Conservation (phyloP, 2,888 invertebrate genomes). For the Drosophila leonis region DNA sequence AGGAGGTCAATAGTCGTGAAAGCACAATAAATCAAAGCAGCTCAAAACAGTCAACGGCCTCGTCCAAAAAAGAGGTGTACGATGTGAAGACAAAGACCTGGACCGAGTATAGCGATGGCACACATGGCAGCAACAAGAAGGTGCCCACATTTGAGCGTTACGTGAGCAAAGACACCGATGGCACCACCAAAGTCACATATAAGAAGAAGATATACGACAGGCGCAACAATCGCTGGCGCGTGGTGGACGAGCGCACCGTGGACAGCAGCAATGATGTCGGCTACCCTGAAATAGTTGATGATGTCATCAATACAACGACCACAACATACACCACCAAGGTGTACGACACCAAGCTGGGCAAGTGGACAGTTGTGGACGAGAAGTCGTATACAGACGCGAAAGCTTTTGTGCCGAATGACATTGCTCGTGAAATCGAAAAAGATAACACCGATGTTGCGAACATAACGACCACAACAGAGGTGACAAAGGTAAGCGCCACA, state of each 20-base stretch:
- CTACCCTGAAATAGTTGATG: constrained; percentile 85
- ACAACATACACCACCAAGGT: constrained; percentile 86
- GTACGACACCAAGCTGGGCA: constrained; percentile 85
- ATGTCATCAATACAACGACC: constrained; percentile 85
- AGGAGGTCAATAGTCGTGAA: constrained; percentile 59
- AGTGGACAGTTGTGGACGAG: constrained; percentile 85
- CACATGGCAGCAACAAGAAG: constrained; percentile 62
- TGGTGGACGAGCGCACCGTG: constrained; percentile 87
- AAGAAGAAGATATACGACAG: constrained; percentile 85
- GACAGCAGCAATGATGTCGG: constrained; percentile 84
- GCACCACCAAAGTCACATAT: constrained; percentile 84
- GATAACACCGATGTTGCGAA: constrained; percentile 86
- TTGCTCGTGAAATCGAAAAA: constrained; percentile 85
- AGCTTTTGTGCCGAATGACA: constrained; percentile 85
- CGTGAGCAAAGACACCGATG: constrained; percentile 85
- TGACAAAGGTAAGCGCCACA: constrained; percentile 84
- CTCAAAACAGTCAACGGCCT: constrained; percentile 65
- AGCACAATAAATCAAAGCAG: constrained; percentile 58
- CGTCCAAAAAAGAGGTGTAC: constrained; percentile 84
- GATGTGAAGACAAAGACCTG: constrained; percentile 85
- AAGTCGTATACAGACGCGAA: constrained; percentile 85
- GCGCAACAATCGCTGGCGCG: constrained; percentile 84
- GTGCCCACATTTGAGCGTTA: constrained; percentile 84
- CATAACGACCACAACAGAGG: constrained; percentile 86
- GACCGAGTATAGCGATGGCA: constrained; percentile 80